These are phyloP conservation scores for Scolopax rusticola DNA, from an alignment of 2,797 vertebrate genomes.

Conservation along the genomic window DNA sequence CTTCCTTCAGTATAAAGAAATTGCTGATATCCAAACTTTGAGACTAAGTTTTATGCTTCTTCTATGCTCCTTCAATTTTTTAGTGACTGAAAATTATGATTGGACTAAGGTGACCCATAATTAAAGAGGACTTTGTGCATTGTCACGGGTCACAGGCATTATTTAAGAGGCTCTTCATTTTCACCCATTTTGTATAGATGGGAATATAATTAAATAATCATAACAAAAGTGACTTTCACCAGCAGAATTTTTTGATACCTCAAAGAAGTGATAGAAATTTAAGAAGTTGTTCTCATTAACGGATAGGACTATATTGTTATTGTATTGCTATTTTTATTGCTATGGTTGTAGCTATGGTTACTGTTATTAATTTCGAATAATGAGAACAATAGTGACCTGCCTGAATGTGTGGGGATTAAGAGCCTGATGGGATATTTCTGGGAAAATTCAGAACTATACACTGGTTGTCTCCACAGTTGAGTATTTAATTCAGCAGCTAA, in stretches of 20 bases:
- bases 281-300: background rate
- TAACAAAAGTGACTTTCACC: background rate
- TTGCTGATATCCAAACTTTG: background rate
- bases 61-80: background rate
- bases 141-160: background rate
- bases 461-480: background rate
- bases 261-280: background rate
- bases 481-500: background rate
- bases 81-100: background rate
- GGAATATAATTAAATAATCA: background rate
- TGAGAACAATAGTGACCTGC: background rate
- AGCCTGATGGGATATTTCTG: background rate
- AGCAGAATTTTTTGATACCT: background rate
- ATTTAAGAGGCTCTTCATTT: background rate
- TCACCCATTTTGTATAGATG: rapidly evolving
- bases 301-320: background rate
- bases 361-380: background rate
- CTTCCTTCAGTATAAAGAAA: background rate
- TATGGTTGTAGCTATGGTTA: background rate
- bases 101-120: background rate
- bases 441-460: background rate
- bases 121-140: background rate
- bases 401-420: background rate
- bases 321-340: background rate
- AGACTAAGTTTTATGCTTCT: background rate